Conservation (phyloP, 2,113 vertebrate species). For the Lontra canadensis region DNA sequence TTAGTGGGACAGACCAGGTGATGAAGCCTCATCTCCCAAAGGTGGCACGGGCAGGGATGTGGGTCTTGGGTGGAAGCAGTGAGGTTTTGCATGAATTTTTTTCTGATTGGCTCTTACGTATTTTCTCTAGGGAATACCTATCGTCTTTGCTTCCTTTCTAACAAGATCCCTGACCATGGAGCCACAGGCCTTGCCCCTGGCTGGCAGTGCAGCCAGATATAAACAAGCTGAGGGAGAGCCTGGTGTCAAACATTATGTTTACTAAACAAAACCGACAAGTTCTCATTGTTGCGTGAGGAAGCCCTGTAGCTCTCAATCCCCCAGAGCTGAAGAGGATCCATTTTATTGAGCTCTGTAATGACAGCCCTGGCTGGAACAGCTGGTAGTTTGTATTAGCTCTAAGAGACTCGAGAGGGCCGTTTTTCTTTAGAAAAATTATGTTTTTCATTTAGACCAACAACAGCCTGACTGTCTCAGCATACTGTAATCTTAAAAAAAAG, state of each 20-base stretch:
- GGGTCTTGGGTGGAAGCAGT: not conserved
- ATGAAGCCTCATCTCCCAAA: not conserved
- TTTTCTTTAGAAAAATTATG: conserved; percentile 85
- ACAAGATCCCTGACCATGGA: conserved; percentile 62
- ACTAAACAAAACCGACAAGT: conserved; percentile 86
- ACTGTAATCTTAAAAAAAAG: conserved; percentile 68
- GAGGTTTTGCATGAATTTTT: not conserved
- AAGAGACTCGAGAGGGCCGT: conserved; percentile 81
- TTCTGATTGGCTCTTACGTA: not conserved
- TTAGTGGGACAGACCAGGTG: not conserved
- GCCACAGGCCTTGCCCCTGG: conserved; percentile 61
- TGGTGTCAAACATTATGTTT: conserved; percentile 82
- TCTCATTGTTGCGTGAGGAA: conserved; percentile 79
- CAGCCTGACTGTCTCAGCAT: conserved; percentile 72
- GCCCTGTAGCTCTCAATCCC: conserved; percentile 76
- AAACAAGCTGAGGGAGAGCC: conserved; percentile 73
- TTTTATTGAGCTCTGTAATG: conserved; percentile 87
- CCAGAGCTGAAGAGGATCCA: conserved; percentile 82
- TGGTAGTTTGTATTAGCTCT: conserved; percentile 85
- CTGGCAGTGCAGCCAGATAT: conserved; percentile 8
- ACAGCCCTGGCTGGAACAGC: conserved; percentile 80
- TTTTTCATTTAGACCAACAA: conserved; percentile 83
- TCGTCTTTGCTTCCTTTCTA: conserved; percentile 68
- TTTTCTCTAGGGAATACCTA: conserved; percentile 36
- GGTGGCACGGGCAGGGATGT: not conserved